Conservation (phyloP, 2,797 vertebrate species). For the Phataginus tricuspis region DNA sequence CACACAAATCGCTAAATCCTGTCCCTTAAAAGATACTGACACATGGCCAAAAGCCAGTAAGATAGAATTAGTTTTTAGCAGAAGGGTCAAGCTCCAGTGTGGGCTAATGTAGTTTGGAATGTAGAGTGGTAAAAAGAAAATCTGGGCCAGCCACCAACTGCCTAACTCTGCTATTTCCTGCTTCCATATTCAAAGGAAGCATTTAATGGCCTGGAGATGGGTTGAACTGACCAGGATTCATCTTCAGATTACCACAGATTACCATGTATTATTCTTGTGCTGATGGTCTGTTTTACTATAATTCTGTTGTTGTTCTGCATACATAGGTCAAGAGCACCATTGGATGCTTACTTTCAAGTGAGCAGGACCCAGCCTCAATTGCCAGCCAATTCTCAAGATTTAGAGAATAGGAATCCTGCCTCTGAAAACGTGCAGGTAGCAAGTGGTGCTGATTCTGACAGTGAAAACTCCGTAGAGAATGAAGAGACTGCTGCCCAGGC, state of each 20-base stretch:
- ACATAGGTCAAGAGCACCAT: conserved; percentile 80
- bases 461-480: conserved; percentile 76
- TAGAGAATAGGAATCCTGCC: conserved; percentile 78
- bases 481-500: conserved; percentile 61
- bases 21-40: background rate
- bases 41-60: background rate
- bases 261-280: background rate
- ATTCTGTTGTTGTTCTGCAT: conserved; percentile 24
- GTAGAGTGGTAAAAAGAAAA: background rate
- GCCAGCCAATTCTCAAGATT: conserved; percentile 16
- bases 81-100: background rate
- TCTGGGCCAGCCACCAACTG: background rate
- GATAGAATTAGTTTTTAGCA: background rate
- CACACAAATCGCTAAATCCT: background rate
- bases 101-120: background rate
- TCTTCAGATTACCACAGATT: background rate
- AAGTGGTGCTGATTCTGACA: conserved; percentile 88
- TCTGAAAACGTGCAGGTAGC: conserved; percentile 86
- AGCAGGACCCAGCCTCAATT: conserved; percentile 84
- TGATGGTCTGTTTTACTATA: background rate
- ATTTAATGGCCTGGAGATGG: background rate
- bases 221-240: background rate
- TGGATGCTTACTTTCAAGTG: conserved; percentile 90
- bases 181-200: background rate
- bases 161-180: background rate